Conservation (phyloP, 1,140 invertebrate species). For the Habropoda laboriosa region DNA sequence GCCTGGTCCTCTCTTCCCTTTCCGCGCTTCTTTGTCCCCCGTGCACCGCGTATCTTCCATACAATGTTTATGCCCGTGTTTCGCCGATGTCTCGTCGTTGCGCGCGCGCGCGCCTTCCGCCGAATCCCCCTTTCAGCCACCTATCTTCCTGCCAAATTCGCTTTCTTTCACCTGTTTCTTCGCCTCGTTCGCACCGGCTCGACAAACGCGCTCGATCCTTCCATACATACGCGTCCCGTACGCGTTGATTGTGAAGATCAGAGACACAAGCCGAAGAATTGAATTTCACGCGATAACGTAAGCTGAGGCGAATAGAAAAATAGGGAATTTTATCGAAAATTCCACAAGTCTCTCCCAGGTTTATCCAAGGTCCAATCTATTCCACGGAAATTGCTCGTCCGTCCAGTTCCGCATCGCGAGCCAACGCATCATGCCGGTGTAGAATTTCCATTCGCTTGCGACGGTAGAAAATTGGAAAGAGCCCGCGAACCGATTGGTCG, state of each 20-base stretch:
- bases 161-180: slow-evolving; percentile 7
- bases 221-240: neutral
- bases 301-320: too few relatives aligned
- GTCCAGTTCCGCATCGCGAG: neutral
- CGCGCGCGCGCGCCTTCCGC: slow-evolving; percentile 74
- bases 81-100: slow-evolving; percentile 72
- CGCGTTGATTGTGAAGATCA: neutral
- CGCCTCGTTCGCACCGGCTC: too few relatives aligned
- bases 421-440: neutral
- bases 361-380: neutral
- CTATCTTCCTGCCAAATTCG: slow-evolving; percentile 35
- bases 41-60: slow-evolving; percentile 73
- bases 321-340: neutral
- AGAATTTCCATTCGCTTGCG: too few relatives aligned
- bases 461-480: neutral
- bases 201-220: neutral
- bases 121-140: slow-evolving; percentile 33
- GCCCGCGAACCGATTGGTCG: slow-evolving; percentile 1
- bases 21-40: slow-evolving; percentile 47
- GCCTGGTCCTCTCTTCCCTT: slow-evolving; percentile 51
- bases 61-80: slow-evolving; percentile 79
- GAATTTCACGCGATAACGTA: too few relatives aligned
- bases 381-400: neutral
- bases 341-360: neutral
- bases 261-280: neutral